Percentiles rank a stretch among this genome's conserved stretches.
phyloP scores from a whole-genome alignment of 2,888 invertebrate species.

The Plutella xylostella region DNA sequence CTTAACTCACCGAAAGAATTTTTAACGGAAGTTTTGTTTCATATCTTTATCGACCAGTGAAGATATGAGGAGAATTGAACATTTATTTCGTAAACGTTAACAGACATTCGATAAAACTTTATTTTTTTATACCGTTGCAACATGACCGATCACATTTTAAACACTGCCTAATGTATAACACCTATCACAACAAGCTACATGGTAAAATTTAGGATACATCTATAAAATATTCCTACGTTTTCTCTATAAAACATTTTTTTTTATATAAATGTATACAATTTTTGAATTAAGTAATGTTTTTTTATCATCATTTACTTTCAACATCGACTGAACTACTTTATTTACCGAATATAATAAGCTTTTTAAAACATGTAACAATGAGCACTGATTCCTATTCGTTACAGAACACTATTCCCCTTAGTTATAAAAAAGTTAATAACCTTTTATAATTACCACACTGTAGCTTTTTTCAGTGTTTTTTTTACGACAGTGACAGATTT shows the following conservation, averaged over 20 bases:
- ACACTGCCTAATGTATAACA: conserved; percentile 32
- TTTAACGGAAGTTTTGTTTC: no score
- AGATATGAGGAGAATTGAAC: no score
- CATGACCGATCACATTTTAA: conserved; percentile 4
- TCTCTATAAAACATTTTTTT: conserved; percentile 49
- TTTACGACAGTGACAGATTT: no score
- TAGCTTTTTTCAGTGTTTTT: neutral
- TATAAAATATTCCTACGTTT: conserved; percentile 31
- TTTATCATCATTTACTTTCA: conserved; percentile 24
- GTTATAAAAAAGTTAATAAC: neutral
- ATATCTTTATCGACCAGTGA: no score
- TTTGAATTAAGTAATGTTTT: conserved; percentile 27
- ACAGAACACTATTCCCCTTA: neutral
- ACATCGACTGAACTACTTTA: conserved; percentile 41
- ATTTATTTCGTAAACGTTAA: no score
- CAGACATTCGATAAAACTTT: neutral
- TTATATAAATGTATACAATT: conserved; percentile 61
- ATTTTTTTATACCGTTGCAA: neutral
- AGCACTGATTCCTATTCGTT: conserved; percentile 22
- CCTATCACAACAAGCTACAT: conserved; percentile 47
- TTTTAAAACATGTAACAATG: conserved; percentile 49
- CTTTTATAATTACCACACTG: neutral
- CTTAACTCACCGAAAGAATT: no score
- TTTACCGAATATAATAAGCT: conserved; percentile 35
- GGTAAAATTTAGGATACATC: conserved; percentile 23